phyloP scores from a whole-genome alignment of 2,888 invertebrate species.

The Dryococelus australis region DNA sequence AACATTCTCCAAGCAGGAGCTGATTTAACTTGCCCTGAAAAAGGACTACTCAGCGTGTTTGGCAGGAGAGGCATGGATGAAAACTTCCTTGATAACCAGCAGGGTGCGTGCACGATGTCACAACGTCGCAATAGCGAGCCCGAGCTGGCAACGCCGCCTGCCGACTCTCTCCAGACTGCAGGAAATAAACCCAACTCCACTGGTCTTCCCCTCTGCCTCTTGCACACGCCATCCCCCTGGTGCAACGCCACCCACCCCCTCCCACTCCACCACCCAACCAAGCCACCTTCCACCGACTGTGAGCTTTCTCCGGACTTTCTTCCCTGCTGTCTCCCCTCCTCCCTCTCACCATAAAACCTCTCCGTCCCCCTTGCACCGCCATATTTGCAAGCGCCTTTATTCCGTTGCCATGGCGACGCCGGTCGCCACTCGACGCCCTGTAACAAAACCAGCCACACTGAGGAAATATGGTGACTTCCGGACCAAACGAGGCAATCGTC shows the following conservation, averaged over 20 bases:
- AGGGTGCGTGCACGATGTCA: background rate
- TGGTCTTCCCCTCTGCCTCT: background rate
- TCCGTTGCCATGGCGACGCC: constrained; percentile 47
- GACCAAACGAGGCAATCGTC: constrained; percentile 17
- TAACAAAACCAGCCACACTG: constrained; percentile 45
- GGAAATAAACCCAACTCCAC: constrained; percentile 16
- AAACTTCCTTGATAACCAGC: too few species aligned
- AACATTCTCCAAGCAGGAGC: too few species aligned
- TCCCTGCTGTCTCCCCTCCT: constrained; percentile 31
- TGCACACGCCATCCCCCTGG: background rate
- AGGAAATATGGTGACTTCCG: constrained; percentile 37
- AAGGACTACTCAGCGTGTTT: too few species aligned
- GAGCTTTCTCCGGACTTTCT: constrained; percentile 32
- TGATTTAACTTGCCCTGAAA: too few species aligned
- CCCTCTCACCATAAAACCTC: too few species aligned
- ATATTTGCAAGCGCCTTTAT: constrained; percentile 47
- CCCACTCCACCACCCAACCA: background rate
- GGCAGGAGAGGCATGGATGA: too few species aligned
- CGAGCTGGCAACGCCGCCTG: background rate
- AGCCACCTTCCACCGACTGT: constrained; percentile 27
- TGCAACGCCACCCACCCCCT: background rate
- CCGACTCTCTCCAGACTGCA: background rate
- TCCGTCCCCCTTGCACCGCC: constrained; percentile 39
- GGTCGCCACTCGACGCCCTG: constrained; percentile 45
- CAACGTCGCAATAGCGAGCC: background rate